Conservation (phyloP, 1,140 invertebrate genomes). For the Zaprionus capensis region DNA sequence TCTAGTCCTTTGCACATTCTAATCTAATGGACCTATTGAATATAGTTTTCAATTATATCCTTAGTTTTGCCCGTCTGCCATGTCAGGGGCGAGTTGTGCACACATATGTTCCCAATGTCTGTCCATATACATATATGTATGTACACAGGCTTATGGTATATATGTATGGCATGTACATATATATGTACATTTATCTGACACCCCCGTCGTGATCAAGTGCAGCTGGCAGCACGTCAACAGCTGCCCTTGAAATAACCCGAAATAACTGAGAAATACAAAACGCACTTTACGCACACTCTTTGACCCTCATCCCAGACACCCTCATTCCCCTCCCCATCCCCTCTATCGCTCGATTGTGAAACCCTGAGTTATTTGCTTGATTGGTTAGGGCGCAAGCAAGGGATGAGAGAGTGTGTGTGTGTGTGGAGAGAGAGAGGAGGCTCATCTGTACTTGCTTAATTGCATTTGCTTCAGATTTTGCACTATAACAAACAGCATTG, state of each 20-base stretch:
- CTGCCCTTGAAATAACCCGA: constrained; percentile 64
- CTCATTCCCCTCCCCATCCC: background rate
- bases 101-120: constrained; percentile 22
- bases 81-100: constrained; percentile 2
- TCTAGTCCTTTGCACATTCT: no score
- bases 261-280: constrained; percentile 27
- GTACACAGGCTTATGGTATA: background rate
- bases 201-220: constrained; percentile 42
- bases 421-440: background rate
- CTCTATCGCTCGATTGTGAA: background rate
- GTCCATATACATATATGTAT: background rate
- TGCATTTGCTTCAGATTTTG: constrained; percentile 27
- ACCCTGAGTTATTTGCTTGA: constrained; percentile 19
- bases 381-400: background rate
- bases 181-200: constrained; percentile 4
- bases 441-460: constrained; percentile 13
- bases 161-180: background rate
- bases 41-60: background rate
- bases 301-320: constrained; percentile 7
- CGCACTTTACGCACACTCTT: constrained; percentile 69
- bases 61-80: background rate
- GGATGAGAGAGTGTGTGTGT: constrained; percentile 19
- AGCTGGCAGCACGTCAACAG: constrained; percentile 45
- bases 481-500: background rate
- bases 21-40: no score